Evolutionary conservation across 2,113 vertebrate genomes (phyloP), one percentile per base, ranked within the genome.

Genomic region (Poeciliopsis turrubarensis): DNA sequence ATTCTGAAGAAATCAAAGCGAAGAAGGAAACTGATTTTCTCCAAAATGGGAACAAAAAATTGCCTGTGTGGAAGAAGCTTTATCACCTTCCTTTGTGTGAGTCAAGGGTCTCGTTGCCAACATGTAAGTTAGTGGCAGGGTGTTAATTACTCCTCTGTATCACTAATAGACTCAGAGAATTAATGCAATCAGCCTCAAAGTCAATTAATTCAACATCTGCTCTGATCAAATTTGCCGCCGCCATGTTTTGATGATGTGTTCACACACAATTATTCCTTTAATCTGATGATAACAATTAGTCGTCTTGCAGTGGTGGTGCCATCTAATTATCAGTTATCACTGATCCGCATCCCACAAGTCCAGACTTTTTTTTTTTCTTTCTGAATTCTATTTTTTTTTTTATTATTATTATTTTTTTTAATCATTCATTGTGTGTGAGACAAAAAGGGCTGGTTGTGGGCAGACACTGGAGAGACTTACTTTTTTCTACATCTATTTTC

Each of bases 191-290:
- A 91, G 84, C 89, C 88, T 87, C 88, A 84, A 89, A 90, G 86
- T 78, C 88, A 92, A 92, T 92, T 91, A 88, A 91, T 91, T 87
- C 85, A 87, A 85, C 92, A 93, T 92, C 92, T 93, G 92, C 88
- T 85, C 81, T 84, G 87, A 92, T 92, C 86, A 89, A 85, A 92
- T 91, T 88, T 89, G 90, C 86, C 86, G 73, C 75, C 63, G 84
- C 82, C 84, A 61, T 87, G 82, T 92, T 92, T 86, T 87, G 70
- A 86, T 78, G 84, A 89, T 90, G 89, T 88, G 87, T 89, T 84
- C 85, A 86, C 86, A 86, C 86, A 84, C 85, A 88, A 82, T 91
- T 89, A 92, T 87, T 87, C 84, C 79, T 61, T 79, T 91, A 89
- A 92, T 90, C 91, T 85, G 81, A 87, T 83, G 81, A 87, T 70